Evolutionary conservation across 2,113 vertebrate species (phyloP), one percentile per base, ranked within the genome.

Genomic region (Piprites chloris): DNA sequence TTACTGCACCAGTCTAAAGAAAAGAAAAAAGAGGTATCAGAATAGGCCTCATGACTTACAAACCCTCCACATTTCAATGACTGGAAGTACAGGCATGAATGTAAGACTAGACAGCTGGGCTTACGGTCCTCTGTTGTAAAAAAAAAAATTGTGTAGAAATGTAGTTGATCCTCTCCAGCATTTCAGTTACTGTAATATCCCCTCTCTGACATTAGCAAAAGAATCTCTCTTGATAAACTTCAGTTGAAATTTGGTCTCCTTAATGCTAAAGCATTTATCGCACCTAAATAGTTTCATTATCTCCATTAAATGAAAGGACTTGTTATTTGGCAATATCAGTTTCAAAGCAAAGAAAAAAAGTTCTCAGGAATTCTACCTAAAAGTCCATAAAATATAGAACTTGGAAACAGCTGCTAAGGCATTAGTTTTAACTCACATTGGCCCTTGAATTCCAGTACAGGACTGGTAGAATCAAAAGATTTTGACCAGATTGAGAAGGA

Each of bases 81-180:
- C 41, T 42, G 27, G 8, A 74, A 66, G 13, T 33, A 39, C 0
- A 1, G 35, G 14, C 23, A 37, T 28, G 35, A 85, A 66, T 65
- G 13, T 82, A 75, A 68, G 27, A 82, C 52, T 47, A 53, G 32
- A 24, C 61, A 73, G 12, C 46, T 90, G 62, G 26, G 50, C 23
- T 94, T 89, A 28, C 49, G 75, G 58, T 90, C 62, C n/a, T 89
- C n/a, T 49, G 56, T 78, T 95, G n/a, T 39, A 94, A 67, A 82
- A 95, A 92, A 95, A 92, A 14, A 96, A 85, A 27, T 20, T 58
- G 2, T 95, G n/a, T 78, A 95, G 39, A 92, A 91, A 88, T 47
- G 6, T 79, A 72, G 79, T 72, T 94, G 33, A 67, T 77, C 15
- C 6, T 68, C 44, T 50, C 76, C 47, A 23, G 30, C 6, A 52